These are phyloP conservation scores for Corvus cornix DNA, from an alignment of 2,113 vertebrate genomes.

Conservation along the genomic window DNA sequence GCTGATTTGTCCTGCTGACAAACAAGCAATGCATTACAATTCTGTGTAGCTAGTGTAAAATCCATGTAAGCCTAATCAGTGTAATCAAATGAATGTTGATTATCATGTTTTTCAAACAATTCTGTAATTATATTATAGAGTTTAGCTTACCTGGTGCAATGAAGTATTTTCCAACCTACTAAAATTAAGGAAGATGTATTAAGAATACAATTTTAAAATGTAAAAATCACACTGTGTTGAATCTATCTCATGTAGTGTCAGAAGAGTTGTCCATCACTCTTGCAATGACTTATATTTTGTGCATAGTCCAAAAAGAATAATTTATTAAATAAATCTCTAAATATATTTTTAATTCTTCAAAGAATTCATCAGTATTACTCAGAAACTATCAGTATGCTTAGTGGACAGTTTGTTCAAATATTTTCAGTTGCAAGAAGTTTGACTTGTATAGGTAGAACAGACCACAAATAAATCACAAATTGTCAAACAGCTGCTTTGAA, in stretches of 20 bases:
- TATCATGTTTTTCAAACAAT: neutral
- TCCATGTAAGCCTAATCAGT: neutral
- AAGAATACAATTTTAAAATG: neutral
- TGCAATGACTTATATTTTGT: neutral
- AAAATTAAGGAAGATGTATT: neutral
- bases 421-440: neutral
- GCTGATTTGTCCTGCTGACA: neutral
- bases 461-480: neutral
- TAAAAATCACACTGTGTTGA: neutral
- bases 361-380: neutral
- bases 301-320: neutral
- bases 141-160: neutral
- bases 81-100: neutral
- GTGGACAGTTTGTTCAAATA: neutral
- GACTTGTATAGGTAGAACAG: neutral
- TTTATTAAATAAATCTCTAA: neutral
- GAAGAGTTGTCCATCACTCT: neutral
- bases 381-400: neutral
- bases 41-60: neutral
- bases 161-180: neutral
- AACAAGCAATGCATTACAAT: neutral
- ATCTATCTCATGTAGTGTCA: neutral
- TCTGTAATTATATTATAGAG: neutral
- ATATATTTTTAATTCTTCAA: neutral
- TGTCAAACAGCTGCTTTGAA: neutral